Conservation (phyloP, 1,140 invertebrate genomes). For the Meloidogyne exigua region DNA sequence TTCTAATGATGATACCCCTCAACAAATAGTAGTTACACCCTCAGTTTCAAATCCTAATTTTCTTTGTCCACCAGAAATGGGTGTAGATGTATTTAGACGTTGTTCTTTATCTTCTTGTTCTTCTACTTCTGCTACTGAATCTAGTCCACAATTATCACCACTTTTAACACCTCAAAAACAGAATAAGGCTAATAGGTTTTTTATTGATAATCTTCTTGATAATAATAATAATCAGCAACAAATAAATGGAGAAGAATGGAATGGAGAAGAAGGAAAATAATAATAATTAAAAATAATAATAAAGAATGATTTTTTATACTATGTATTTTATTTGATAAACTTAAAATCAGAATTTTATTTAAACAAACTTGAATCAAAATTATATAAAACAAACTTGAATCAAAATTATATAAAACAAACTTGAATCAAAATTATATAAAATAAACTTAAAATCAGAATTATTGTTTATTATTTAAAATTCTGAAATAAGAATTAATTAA, state of each 20-base stretch:
- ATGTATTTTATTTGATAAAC: no score
- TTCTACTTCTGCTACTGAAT: conserved; percentile 30
- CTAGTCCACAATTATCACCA: conserved; percentile 32
- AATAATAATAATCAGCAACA: conserved; percentile 13
- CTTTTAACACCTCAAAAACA: conserved; percentile 11
- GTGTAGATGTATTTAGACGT: conserved; percentile 10
- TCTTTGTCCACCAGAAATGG: conserved; percentile 26
- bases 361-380: not conserved
- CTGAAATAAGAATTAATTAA: no score
- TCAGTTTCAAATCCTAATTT: conserved; percentile 25
- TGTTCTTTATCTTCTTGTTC: conserved; percentile 31
- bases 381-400: not conserved
- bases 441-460: not conserved
- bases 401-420: not conserved
- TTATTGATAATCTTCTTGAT: conserved; percentile 25
- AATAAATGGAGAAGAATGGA: not conserved
- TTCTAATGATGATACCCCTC: not conserved
- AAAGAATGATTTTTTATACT: not conserved
- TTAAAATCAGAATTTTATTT: not conserved
- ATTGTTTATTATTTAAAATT: not conserved
- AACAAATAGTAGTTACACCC: conserved; percentile 2
- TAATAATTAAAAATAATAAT: not conserved
- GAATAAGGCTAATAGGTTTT: conserved; percentile 18
- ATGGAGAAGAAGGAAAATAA: not conserved
- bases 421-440: not conserved